Conservation (phyloP, 2,113 vertebrate genomes). For the Zosterops pallidus region DNA sequence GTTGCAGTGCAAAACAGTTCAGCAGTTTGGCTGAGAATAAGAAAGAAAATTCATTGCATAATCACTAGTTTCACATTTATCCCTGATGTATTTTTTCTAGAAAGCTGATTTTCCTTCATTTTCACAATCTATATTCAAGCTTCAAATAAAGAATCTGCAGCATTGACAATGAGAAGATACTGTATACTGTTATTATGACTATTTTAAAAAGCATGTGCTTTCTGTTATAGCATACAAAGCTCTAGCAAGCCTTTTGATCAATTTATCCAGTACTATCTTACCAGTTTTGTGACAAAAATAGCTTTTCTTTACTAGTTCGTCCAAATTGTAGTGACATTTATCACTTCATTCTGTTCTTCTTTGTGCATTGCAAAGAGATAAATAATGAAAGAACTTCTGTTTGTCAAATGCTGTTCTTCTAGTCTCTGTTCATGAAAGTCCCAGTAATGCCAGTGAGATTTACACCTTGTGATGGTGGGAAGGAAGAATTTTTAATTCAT, state of each 20-base stretch:
- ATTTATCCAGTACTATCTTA: background rate
- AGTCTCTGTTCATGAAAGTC: background rate
- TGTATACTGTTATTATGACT: background rate
- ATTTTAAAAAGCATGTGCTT: background rate
- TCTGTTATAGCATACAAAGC: background rate
- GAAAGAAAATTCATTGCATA: background rate
- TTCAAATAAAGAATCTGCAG: background rate
- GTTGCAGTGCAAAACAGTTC: background rate
- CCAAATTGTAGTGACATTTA: background rate
- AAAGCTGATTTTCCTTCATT: background rate
- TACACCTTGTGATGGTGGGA: background rate
- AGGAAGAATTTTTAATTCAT: background rate
- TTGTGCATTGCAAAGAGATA: background rate
- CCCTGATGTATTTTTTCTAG: background rate
- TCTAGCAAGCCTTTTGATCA: slow-evolving; percentile 14
- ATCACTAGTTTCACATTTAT: background rate
- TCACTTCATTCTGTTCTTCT: slow-evolving; percentile 26
- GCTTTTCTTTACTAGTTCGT: slow-evolving; percentile 11
- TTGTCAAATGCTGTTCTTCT: background rate
- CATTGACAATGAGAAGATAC: background rate
- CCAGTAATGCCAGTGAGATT: background rate
- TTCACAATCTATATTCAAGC: background rate
- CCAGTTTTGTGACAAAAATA: slow-evolving; percentile 8
- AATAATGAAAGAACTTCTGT: slow-evolving; percentile 23
- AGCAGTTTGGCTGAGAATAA: background rate